phyloP scores from a whole-genome alignment of 2,113 vertebrate species.

The Synchiropus splendidus region DNA sequence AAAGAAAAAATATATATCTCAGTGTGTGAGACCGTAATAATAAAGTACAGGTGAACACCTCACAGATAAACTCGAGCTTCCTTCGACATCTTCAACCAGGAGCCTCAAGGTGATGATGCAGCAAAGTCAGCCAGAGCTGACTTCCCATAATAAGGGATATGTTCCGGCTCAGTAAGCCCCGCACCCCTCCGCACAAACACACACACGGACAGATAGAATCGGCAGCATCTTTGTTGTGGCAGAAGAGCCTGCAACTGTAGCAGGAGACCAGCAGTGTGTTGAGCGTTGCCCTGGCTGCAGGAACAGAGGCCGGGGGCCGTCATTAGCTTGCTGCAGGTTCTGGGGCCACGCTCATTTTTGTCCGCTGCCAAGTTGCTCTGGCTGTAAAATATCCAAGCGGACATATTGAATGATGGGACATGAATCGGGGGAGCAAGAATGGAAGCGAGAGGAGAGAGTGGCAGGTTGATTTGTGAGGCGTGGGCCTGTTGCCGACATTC shows the following conservation, averaged over 20 bases:
- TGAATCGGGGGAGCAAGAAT: constrained; percentile 3
- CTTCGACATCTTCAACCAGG: constrained; percentile 8
- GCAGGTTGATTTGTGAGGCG: constrained; percentile 53
- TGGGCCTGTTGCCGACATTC: constrained; percentile 45
- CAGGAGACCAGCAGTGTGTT: constrained; percentile 35
- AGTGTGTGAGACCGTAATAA: too few species aligned
- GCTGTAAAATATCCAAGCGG: constrained; percentile 54
- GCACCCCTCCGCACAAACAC: constrained; percentile 1
- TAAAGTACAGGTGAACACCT: neutral
- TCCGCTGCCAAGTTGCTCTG: constrained; percentile 62
- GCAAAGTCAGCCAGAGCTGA: constrained; percentile 6
- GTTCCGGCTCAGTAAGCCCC: constrained; percentile 11
- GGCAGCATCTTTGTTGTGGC: constrained; percentile 1
- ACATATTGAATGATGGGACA: constrained; percentile 36
- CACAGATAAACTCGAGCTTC: neutral
- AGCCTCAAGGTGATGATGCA: constrained; percentile 15
- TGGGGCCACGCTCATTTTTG: constrained; percentile 62
- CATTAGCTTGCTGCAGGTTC: constrained; percentile 65
- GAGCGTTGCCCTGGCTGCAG: constrained; percentile 43
- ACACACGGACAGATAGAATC: constrained; percentile 1
- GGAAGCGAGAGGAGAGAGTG: constrained; percentile 8
- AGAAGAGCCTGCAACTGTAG: constrained; percentile 7
- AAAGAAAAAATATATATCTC: too few species aligned
- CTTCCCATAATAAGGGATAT: constrained; percentile 16
- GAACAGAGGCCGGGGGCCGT: constrained; percentile 42